These are phyloP conservation scores for Melospiza georgiana DNA, from an alignment of 2,113 vertebrate species.

Conservation along the genomic window DNA sequence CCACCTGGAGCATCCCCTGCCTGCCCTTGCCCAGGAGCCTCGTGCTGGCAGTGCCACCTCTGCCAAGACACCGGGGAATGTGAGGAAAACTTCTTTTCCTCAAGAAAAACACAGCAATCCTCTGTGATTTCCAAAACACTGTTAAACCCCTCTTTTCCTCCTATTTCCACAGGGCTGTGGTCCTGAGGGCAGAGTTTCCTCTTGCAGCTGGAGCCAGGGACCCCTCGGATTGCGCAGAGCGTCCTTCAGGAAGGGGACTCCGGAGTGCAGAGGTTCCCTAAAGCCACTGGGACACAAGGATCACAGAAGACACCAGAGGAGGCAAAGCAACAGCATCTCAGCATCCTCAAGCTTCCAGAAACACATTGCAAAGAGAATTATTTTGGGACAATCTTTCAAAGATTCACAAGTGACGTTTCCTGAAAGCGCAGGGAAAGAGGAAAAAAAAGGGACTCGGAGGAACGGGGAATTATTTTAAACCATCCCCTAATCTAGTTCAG, in stretches of 20 bases:
- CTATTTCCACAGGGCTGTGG: neutral
- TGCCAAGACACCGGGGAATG: neutral
- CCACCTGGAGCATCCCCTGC: neutral
- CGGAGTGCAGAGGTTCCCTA: neutral
- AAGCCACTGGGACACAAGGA: constrained; percentile 24
- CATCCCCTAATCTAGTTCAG: constrained; percentile 34
- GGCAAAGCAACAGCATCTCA: neutral
- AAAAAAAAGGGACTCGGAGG: neutral
- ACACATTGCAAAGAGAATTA: neutral
- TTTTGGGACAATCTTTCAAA: neutral
- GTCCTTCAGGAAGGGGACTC: neutral
- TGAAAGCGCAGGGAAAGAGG: neutral
- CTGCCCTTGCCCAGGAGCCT: neutral
- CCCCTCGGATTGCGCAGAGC: rapidly evolving
- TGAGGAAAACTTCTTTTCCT: neutral
- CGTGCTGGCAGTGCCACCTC: neutral
- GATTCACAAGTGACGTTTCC: neutral
- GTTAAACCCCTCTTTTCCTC: neutral
- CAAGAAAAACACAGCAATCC: neutral
- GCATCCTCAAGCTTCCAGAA: neutral
- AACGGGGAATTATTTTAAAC: neutral
- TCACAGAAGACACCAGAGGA: neutral
- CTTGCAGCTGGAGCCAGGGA: neutral
- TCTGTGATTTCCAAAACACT: neutral
- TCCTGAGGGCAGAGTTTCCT: neutral